Percentiles rank a stretch among this genome's conserved stretches.
phyloP scores from a whole-genome alignment of 2,797 vertebrate genomes.

The Chlorospingus flavigularis region DNA sequence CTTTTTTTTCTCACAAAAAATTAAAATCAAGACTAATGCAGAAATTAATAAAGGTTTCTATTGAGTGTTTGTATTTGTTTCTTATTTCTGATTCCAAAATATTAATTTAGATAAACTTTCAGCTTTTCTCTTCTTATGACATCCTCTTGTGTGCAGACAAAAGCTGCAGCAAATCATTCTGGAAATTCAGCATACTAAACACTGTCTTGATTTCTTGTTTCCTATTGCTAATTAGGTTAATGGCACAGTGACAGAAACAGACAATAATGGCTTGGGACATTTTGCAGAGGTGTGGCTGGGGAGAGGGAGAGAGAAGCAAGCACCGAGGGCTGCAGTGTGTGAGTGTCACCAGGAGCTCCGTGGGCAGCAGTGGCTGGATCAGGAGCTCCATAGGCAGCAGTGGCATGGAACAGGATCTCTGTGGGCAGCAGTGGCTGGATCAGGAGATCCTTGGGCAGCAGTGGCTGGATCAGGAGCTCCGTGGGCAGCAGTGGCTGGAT shows the following conservation, averaged over 20 bases:
- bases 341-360: not conserved
- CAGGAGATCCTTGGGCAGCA: not conserved
- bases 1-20: conserved; percentile 2
- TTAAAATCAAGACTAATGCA: conserved; percentile 12
- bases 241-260: conserved; percentile 18
- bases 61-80: conserved; percentile 46
- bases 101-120: conserved; percentile 51
- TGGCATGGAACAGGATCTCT: no score
- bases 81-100: conserved; percentile 41
- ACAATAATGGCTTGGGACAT: not conserved
- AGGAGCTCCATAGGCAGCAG: no score
- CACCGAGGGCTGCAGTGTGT: not conserved
- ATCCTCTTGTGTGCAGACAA: conserved; percentile 26
- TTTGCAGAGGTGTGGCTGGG: not conserved
- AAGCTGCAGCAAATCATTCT: conserved; percentile 43
- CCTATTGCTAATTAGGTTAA: conserved; percentile 46
- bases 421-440: no score
- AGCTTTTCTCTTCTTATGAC: conserved; percentile 15
- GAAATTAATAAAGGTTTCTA: conserved; percentile 47
- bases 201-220: conserved; percentile 50
- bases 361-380: no score
- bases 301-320: not conserved
- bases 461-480: not conserved
- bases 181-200: conserved; percentile 53
- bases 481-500: no score